A percentile compares a stretch with the other conserved stretches of the same genome.
phyloP scores from a whole-genome alignment of 1,140 invertebrate genomes.

The Micrasema longulum region DNA sequence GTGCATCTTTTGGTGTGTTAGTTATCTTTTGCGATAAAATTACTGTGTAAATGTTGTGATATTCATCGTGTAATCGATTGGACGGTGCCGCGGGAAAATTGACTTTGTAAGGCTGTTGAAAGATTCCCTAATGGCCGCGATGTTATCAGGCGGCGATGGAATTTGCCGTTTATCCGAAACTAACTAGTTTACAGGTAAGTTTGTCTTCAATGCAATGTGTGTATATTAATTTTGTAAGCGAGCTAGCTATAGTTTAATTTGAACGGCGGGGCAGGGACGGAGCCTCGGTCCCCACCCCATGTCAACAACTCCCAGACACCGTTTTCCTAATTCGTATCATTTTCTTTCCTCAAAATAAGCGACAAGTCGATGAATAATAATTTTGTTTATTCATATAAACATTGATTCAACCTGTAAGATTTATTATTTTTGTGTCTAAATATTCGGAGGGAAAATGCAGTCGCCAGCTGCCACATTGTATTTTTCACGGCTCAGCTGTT shows the following conservation, averaged over 20 bases:
- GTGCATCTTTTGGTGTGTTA: conserved; percentile 7
- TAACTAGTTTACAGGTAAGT: conserved; percentile 13
- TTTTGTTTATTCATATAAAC: no score
- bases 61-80: conserved; percentile 19
- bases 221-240: no score
- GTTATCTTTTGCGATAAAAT: conserved; percentile 28
- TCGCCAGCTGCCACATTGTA: conserved; percentile 45
- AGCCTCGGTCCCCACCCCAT: conserved; percentile 30
- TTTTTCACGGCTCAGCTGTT: conserved; percentile 40
- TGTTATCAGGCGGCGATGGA: conserved; percentile 45
- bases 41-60: conserved; percentile 34
- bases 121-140: conserved; percentile 45
- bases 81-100: conserved; percentile 44
- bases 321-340: conserved; percentile 21
- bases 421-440: neutral
- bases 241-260: neutral
- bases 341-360: neutral
- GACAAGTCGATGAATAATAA: no score
- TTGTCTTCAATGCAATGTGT: neutral
- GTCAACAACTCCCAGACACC: conserved; percentile 33
- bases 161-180: conserved; percentile 31
- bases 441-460: conserved; percentile 28
- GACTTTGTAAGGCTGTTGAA: conserved; percentile 41
- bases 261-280: neutral
- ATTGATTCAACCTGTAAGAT: no score